Evolutionary conservation across 2,797 vertebrate species (phyloP).

Genomic region (Acanthurus leucopareius): DNA sequence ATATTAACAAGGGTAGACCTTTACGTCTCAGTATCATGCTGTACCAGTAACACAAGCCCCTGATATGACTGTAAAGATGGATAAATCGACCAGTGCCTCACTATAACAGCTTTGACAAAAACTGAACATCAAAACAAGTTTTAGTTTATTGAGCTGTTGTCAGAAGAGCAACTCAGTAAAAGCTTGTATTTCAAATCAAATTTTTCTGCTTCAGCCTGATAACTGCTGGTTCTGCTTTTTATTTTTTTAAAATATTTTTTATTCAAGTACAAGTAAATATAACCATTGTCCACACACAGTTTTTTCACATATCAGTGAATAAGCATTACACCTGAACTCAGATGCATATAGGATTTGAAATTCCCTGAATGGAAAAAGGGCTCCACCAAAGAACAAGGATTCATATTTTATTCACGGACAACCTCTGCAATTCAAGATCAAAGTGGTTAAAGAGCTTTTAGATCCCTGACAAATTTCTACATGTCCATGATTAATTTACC

Average conservation of each 20-base stretch:
- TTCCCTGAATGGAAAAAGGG: conserved; percentile 7
- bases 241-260: not conserved
- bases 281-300: not conserved
- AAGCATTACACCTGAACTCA: not conserved
- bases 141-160: not conserved
- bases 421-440: conserved; percentile 56
- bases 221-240: not conserved
- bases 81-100: not conserved
- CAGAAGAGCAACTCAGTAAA: not conserved
- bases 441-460: conserved; percentile 55
- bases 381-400: conserved; percentile 34
- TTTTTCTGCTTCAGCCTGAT: not conserved
- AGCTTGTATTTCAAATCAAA: not conserved
- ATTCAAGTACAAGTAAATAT: not conserved
- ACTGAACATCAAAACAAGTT: not conserved
- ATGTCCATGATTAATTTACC: conserved; percentile 62
- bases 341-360: not conserved
- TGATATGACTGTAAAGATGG: too few relatives aligned
- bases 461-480: conserved; percentile 59
- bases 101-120: not conserved
- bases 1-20: too few relatives aligned
- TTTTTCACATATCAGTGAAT: conserved; percentile 9
- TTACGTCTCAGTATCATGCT: too few relatives aligned
- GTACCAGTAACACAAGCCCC: too few relatives aligned
- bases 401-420: conserved; percentile 60